Conservation (phyloP, 53 echinoderm and acorn worm genomes). For the Echinarachnius parma region DNA sequence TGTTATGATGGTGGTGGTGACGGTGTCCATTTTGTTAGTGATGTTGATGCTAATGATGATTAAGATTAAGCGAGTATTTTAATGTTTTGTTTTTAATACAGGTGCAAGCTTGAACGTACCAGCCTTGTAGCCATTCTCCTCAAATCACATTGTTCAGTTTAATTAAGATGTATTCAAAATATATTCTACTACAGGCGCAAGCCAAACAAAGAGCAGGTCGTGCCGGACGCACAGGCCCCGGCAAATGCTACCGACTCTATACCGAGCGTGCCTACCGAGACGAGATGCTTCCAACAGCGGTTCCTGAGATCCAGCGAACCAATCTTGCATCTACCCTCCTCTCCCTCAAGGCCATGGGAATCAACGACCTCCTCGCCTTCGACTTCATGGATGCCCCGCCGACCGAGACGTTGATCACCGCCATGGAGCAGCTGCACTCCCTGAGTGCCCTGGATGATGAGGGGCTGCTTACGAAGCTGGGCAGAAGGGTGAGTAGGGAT, state of each 20-base stretch:
- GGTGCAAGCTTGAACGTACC: too few relatives aligned
- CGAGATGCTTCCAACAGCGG: conserved; percentile 98
- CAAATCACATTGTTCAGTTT: neutral
- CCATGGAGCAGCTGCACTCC: conserved; percentile 99
- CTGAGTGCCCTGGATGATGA: conserved; percentile 97
- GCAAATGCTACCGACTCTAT: conserved; percentile 87
- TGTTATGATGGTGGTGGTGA: too few relatives aligned
- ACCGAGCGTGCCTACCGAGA: conserved; percentile 95
- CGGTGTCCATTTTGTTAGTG: too few relatives aligned
- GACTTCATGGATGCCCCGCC: conserved; percentile 99
- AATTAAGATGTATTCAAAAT: neutral
- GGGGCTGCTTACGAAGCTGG: conserved; percentile 92
- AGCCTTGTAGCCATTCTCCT: too few relatives aligned
- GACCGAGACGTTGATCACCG: conserved; percentile 95
- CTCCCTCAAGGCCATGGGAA: conserved; percentile 96
- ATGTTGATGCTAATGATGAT: too few relatives aligned
- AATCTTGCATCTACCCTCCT: conserved; percentile 91
- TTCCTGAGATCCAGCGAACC: conserved; percentile 98
- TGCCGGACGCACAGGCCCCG: conserved; percentile 81
- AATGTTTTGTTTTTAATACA: too few relatives aligned
- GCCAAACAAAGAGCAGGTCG: conserved; percentile 94
- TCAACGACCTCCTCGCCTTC: conserved; percentile 94
- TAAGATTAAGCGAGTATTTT: too few relatives aligned
- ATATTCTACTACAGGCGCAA: conserved; percentile 60
- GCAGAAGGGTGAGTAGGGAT: conserved; percentile 77